Base-by-base conservation (phyloP, 2,888 invertebrate species). In the Pristionchus mayeri region DNA sequence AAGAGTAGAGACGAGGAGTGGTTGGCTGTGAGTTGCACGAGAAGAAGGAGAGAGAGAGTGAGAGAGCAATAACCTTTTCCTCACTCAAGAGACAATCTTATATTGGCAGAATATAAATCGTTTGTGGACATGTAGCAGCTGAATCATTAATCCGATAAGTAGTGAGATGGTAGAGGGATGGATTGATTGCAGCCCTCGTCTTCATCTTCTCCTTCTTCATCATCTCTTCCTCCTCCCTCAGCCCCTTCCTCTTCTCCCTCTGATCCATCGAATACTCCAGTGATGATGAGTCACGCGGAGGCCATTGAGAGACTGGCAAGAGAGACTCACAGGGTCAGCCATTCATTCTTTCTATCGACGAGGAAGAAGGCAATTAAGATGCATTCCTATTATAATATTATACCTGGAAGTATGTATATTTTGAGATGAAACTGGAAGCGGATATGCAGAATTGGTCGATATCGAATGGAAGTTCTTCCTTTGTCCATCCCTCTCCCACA, bases 1-100 rank as follows among this genome's bases (percentile, higher is more conserved):
- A 79, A 54, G n/a, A 79, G 79, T 27, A 37, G 37, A 30, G 54
- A 79, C 11, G 54, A 79, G 13, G 54, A 79, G 54, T 79, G 79
- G 79, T 54, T 79, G 18, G 37, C 24, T 48, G 76, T 76, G 2
- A 48, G 48, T 76, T 37, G 34, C 54, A 67, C 16, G 3, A 21
- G 21, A 52, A 52, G 18, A 21, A 52, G 16, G 52, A 52, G n/a
- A 9, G 2, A 52, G 21, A 21, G 52, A 52, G 13, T 7, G 52
- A 18, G 52, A 13, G 13, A 21, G 52, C 21, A 18, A 21, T 52
- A 16, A 7, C 24, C 54, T 6, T 54, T 24, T 21, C 54, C 18
- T n/a, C n/a, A n/a, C n/a, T n/a, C n/a, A n/a, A n/a, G n/a, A n/a
- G n/a, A n/a, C n/a, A n/a, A n/a, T n/a, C n/a, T n/a, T n/a, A n/a